These are phyloP conservation scores for Macaria liturata DNA, from an alignment of 2,888 invertebrate genomes.

Conservation along the genomic window DNA sequence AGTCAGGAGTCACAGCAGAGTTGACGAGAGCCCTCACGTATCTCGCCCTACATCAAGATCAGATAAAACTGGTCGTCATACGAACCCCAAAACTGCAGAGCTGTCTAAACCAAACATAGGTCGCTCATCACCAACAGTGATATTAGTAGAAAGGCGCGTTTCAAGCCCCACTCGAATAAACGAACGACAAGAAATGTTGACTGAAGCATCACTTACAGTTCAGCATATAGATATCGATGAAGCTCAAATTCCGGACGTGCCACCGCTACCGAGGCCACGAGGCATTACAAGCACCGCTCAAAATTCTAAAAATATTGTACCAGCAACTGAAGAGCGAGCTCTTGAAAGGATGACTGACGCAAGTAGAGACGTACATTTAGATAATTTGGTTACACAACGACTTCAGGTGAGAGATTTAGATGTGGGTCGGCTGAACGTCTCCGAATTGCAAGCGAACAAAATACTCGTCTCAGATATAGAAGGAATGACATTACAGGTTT, in stretches of 20 bases:
- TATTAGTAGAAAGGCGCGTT: conserved; percentile 83
- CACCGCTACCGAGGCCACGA: conserved; percentile 70
- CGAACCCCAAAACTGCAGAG: conserved; percentile 81
- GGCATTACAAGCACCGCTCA: conserved; percentile 39
- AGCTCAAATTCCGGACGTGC: conserved; percentile 68
- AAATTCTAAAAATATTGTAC: conserved; percentile 43
- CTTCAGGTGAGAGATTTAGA: conserved; percentile 89
- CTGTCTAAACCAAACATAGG: conserved; percentile 80
- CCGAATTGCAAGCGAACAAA: conserved; percentile 90
- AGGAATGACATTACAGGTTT: conserved; percentile 87
- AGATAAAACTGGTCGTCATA: conserved; percentile 81
- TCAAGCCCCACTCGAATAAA: conserved; percentile 84
- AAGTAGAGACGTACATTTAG: conserved; percentile 66
- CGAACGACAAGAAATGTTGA: conserved; percentile 84
- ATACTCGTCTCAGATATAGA: conserved; percentile 92
- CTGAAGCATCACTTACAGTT: conserved; percentile 86
- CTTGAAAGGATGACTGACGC: conserved; percentile 63
- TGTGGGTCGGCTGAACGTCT: conserved; percentile 90
- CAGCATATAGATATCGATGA: conserved; percentile 85
- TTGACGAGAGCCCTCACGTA: conserved; percentile 71
- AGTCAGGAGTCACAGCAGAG: conserved; percentile 72
- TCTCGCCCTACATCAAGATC: conserved; percentile 82
- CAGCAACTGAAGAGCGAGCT: conserved; percentile 51
- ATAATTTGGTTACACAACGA: conserved; percentile 82
- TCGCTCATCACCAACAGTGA: conserved; percentile 84